Conservation (phyloP, 2,797 vertebrate species). For the Cichlasoma orientale region DNA sequence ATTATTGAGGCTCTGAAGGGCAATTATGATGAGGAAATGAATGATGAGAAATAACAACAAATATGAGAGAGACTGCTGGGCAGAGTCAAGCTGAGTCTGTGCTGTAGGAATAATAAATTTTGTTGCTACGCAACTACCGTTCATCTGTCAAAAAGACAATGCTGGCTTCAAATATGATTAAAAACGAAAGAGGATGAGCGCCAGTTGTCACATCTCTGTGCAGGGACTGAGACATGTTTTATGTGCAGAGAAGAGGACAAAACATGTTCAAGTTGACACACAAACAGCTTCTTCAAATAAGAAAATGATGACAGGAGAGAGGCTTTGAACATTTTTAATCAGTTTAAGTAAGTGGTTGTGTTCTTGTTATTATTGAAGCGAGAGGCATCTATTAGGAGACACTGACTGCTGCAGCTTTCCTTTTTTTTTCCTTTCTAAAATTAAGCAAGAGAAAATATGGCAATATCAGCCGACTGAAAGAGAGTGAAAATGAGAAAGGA, state of each 20-base stretch:
- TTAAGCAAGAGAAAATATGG: neutral
- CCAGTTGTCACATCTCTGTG: conserved; percentile 1
- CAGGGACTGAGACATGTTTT: conserved; percentile 21
- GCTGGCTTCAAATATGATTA: conserved; percentile 8
- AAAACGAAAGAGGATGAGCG: conserved; percentile 8
- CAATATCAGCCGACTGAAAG: neutral
- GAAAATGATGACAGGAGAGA: conserved; percentile 10
- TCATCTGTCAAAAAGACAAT: conserved; percentile 16
- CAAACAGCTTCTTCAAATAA: conserved; percentile 25
- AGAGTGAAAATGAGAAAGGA: neutral
- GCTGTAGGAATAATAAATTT: conserved; percentile 24
- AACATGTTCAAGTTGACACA: neutral
- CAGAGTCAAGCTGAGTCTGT: neutral
- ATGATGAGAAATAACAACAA: conserved; percentile 6
- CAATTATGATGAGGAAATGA: neutral
- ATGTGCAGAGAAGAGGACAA: conserved; percentile 16
- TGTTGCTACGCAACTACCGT: neutral
- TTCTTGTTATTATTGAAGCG: neutral
- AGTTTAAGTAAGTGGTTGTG: neutral
- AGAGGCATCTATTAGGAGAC: neutral
- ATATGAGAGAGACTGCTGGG: conserved; percentile 7
- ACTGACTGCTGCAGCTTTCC: neutral
- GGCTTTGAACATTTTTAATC: conserved; percentile 11
- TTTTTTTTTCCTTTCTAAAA: neutral
- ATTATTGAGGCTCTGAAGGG: conserved; percentile 3